phyloP scores from a whole-genome alignment of 2,113 vertebrate genomes.

The Siniperca chuatsi region DNA sequence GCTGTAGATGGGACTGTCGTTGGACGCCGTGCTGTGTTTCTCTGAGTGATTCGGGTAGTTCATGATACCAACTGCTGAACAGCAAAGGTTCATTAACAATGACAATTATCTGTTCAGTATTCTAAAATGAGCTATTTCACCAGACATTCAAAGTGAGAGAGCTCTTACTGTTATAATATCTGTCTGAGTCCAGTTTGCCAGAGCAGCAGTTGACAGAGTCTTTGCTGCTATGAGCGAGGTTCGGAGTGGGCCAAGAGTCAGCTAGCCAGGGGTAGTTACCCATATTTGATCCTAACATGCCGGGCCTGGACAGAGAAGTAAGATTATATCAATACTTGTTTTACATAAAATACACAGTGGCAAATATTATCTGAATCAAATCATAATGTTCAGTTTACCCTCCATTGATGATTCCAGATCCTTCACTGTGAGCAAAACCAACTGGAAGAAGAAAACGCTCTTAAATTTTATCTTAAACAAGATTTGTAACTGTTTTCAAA shows the following conservation, averaged over 20 bases:
- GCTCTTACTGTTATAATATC: slow-evolving; percentile 94
- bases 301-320: slow-evolving; percentile 76
- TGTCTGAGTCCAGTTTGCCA: slow-evolving; percentile 86
- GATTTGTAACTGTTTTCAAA: neutral
- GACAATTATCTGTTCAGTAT: neutral
- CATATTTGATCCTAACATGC: slow-evolving; percentile 85
- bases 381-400: slow-evolving; percentile 83
- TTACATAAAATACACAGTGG: slow-evolving; percentile 3
- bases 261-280: slow-evolving; percentile 93
- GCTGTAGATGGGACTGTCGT: slow-evolving; percentile 93
- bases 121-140: neutral
- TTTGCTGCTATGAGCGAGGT: slow-evolving; percentile 83
- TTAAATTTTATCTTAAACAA: neutral
- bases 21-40: slow-evolving; percentile 83
- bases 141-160: neutral
- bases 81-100: neutral
- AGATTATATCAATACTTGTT: neutral
- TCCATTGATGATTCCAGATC: slow-evolving; percentile 85
- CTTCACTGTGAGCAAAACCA: slow-evolving; percentile 88
- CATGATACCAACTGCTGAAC: slow-evolving; percentile 88
- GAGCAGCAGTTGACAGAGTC: slow-evolving; percentile 86
- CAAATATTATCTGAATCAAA: slow-evolving; percentile 21
- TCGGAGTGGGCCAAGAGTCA: slow-evolving; percentile 89
- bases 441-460: slow-evolving; percentile 77
- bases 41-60: slow-evolving; percentile 90